phyloP scores from a whole-genome alignment of 2,113 vertebrate species.

The Gymnogyps californianus region DNA sequence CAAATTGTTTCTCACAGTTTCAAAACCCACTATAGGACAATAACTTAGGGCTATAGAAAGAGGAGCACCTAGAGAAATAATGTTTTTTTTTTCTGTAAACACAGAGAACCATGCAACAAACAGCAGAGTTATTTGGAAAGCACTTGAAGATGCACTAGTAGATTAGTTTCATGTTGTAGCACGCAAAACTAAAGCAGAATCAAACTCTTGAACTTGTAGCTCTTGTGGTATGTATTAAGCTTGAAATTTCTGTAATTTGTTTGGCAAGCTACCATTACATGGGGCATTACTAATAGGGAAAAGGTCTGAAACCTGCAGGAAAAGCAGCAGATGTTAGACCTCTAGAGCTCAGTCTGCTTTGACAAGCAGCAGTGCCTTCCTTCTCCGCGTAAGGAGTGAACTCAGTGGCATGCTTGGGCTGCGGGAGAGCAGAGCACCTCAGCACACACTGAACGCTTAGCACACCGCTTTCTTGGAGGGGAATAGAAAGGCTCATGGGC shows the following conservation, averaged over 20 bases:
- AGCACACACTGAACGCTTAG: background rate
- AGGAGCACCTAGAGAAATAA: conserved; percentile 33
- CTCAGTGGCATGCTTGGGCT: background rate
- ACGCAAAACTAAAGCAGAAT: background rate
- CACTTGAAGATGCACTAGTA: background rate
- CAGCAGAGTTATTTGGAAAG: conserved; percentile 21
- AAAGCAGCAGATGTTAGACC: background rate
- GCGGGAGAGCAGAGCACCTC: background rate
- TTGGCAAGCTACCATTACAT: background rate
- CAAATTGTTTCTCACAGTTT: conserved; percentile 64
- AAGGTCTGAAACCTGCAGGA: background rate
- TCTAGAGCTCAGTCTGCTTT: background rate
- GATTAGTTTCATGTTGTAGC: conserved; percentile 41
- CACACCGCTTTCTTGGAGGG: background rate
- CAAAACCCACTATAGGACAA: conserved; percentile 49
- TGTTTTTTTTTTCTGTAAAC: background rate
- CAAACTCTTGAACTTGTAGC: background rate
- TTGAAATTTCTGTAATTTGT: conserved; percentile 18
- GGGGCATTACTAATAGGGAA: background rate
- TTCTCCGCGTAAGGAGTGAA: rapidly evolving
- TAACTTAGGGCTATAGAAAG: conserved; percentile 56
- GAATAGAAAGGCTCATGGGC: background rate
- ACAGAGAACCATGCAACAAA: background rate
- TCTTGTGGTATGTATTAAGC: conserved; percentile 47
- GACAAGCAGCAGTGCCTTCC: background rate